These are phyloP conservation scores for Palythoa heliodiscus DNA, from an alignment of 92 coral and sea anemone species.

Conservation along the genomic window DNA sequence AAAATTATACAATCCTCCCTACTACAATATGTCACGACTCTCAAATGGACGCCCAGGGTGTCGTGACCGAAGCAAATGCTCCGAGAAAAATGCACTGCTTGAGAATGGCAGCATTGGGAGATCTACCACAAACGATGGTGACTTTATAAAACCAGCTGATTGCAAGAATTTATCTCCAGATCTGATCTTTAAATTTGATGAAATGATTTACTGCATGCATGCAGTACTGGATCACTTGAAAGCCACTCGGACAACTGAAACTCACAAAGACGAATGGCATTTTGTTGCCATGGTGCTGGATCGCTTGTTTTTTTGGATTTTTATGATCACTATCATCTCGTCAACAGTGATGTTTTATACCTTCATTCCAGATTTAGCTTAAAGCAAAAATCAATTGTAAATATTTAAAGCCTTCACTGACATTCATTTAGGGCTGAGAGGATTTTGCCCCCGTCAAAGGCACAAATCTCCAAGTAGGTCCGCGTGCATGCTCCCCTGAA, in stretches of 20 bases:
- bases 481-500: no score
- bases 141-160: conserved; percentile 49
- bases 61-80: conserved; percentile 38
- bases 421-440: no score
- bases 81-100: conserved; percentile 31
- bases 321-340: conserved; percentile 72
- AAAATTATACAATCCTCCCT: conserved; percentile 50
- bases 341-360: conserved; percentile 88
- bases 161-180: conserved; percentile 67
- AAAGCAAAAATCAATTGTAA: not conserved
- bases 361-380: conserved; percentile 65
- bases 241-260: conserved; percentile 78
- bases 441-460: no score
- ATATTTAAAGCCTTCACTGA: not conserved
- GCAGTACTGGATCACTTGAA: conserved; percentile 87
- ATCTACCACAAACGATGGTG: conserved; percentile 2
- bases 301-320: conserved; percentile 87
- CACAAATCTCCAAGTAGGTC: no score
- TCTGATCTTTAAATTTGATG: conserved; percentile 70
- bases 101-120: conserved; percentile 18
- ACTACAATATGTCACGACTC: conserved; percentile 55
- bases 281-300: conserved; percentile 95
- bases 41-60: conserved; percentile 43
- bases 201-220: conserved; percentile 73
- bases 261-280: conserved; percentile 88